Evolutionary conservation across 2,888 invertebrate species (phyloP), one percentile per base, ranked within the genome.

Genomic region (Xestia sexstrigata): DNA sequence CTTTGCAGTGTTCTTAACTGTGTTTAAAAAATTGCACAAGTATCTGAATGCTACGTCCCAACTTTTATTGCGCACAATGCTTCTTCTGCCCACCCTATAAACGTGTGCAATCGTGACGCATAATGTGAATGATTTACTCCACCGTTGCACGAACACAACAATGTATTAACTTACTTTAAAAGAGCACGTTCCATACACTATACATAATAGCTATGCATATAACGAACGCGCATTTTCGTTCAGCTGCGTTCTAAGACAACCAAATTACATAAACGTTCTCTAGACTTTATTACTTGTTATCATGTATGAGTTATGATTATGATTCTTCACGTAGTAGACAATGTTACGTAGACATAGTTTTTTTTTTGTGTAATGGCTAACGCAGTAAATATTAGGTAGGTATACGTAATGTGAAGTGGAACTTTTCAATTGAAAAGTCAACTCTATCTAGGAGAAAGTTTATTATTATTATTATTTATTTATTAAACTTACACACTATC

Each of bases 111-210:
- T 55, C 39, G 45, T 81, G 79, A 73, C 85, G 71, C 81, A 84
- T 66, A 72, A 72, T 67, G 20, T 66, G 60, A 66, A 72, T 58
- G 26, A 82, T 76, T 49, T 81, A 68, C 55, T 71, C 35, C 65
- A 42, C 49, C 70, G 15, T 65, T 39, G 39, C 72, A 76, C 76
- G 70, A 76, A 52, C 74, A 69, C n/a, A 73, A 85, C 60, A 77
- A 76, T 68, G 70, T 58, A 73, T 47, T 17, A 74, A 63, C 49
- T 69, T 30, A 81, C 62, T 65, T 67, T 55, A 55, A 72, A 83
- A 60, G 49, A 85, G 49, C 78, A 83, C 78, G 86, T 77, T 72
- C 66, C 39, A 63, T 62, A 69, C 69, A 63, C 68, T 68, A 58
- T n/a, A 42, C 58, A 62, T 70, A 49, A 39, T 47, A 70, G 68